These are phyloP conservation scores for Caranx ignobilis DNA, from an alignment of 2,113 vertebrate species.

Conservation along the genomic window DNA sequence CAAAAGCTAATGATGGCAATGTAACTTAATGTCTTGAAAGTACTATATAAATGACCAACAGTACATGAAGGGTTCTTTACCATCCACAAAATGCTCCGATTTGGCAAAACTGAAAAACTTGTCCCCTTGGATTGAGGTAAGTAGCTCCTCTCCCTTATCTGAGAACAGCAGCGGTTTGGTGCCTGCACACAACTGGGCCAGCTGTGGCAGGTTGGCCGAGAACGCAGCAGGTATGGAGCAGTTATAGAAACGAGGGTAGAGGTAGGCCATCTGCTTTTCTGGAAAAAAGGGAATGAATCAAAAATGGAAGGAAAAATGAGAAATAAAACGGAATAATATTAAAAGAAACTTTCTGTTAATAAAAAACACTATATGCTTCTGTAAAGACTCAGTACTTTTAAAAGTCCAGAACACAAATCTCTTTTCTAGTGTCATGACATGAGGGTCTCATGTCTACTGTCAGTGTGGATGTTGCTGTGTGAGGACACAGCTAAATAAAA, in stretches of 20 bases:
- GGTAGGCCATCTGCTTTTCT: conserved; percentile 88
- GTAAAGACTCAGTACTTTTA: neutral
- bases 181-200: conserved; percentile 85
- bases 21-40: neutral
- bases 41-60: neutral
- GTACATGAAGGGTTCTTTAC: conserved; percentile 79
- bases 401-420: neutral
- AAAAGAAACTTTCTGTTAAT: no score
- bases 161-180: conserved; percentile 67
- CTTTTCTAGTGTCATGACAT: neutral
- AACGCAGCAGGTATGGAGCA: conserved; percentile 88
- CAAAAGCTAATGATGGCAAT: no score
- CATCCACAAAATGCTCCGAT: conserved; percentile 87
- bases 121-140: conserved; percentile 85
- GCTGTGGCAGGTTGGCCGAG: conserved; percentile 78
- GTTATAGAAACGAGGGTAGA: conserved; percentile 90
- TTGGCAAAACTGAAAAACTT: conserved; percentile 92
- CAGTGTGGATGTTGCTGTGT: neutral
- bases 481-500: neutral
- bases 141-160: conserved; percentile 69
- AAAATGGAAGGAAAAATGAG: conserved; percentile 2
- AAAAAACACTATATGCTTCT: neutral
- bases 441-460: neutral
- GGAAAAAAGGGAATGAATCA: conserved; percentile 23
- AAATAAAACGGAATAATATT: neutral